Evolutionary conservation across 2,888 invertebrate genomes (phyloP).

Genomic region (Leptura quadrifasciata): DNA sequence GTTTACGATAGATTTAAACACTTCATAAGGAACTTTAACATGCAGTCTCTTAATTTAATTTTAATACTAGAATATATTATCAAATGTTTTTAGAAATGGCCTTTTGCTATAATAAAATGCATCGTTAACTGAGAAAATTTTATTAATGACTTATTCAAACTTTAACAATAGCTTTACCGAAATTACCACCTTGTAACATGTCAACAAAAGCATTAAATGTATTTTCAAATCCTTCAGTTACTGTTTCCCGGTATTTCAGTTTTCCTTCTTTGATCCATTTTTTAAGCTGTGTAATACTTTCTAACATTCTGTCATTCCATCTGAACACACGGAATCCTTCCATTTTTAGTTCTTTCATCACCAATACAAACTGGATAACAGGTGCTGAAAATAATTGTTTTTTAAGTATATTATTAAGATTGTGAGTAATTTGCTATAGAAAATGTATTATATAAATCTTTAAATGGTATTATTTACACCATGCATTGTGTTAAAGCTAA

Average conservation of each 20-base stretch:
- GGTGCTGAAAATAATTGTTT: neutral
- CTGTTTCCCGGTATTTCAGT: conserved; percentile 82
- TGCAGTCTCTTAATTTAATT: too few species aligned
- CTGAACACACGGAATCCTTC: conserved; percentile 59
- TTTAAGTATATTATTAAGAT: neutral
- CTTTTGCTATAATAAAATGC: neutral
- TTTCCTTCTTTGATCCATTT: conserved; percentile 82
- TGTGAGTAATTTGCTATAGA: too few species aligned
- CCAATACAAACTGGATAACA: conserved; percentile 41
- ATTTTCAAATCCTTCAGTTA: conserved; percentile 78
- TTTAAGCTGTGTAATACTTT: conserved; percentile 79
- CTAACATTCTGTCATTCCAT: conserved; percentile 75
- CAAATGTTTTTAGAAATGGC: too few species aligned
- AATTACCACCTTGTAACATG: conserved; percentile 60
- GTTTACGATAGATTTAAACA: too few species aligned
- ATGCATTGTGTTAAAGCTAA: too few species aligned
- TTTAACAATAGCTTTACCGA: conserved; percentile 63
- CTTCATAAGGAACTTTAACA: too few species aligned
- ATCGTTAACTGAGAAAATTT: neutral
- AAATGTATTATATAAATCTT: too few species aligned
- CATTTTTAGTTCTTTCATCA: conserved; percentile 57
- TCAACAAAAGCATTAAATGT: conserved; percentile 60
- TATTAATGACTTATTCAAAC: conserved; percentile 42
- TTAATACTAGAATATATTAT: too few species aligned
- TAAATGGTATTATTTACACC: too few species aligned